Evolutionary conservation across 2,113 vertebrate genomes (phyloP), one percentile per base, ranked within the genome.

Genomic region (Perognathus longimembris): DNA sequence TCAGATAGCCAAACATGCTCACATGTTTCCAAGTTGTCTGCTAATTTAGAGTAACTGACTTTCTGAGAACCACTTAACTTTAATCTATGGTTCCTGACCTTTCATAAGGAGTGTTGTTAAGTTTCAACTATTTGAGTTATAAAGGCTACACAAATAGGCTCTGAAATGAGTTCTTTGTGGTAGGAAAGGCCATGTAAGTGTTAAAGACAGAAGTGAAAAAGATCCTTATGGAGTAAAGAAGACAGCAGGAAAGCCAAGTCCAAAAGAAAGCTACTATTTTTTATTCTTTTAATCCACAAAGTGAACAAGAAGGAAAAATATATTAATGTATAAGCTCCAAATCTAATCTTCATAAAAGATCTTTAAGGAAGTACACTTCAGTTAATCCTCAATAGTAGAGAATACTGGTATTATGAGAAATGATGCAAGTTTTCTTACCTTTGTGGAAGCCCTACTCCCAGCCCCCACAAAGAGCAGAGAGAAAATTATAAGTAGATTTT

Each of bases 201-300:
- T 76, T 54, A n/a, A 66, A 71, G 20, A 1, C 7, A 11, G 7
- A 5, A 70, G 3, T 30, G 71, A 30, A 92, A 95, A 79, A 63
- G 91, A 74, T 75, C 20, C 50, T 80, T 40, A 21, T 79, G 84
- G 57, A 94, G 32, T 71, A 92, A 73, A 86, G 40, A 92, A 61
- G 36, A 34, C 9, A n/a, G 40, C 21, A 42, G 21, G 21, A 85
- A 88, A 76, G 24, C n/a, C 59, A 80, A 20, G 38, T 88, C 15
- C 79, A 57, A 85, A 36, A 66, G n/a, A 34, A 79, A 88, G n/a
- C 75, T 64, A 90, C 17, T 45, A 73, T 2, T 36, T 88, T 1
- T n/a, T 45, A 15, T 45, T 73, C 26, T 83, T 70, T 71, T 75
- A 59, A 40, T 79, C 21, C 34, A 24, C 3, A 83, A 76, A 84